Conservation (phyloP, 2,888 invertebrate species). For the Flexamia atlantica region DNA sequence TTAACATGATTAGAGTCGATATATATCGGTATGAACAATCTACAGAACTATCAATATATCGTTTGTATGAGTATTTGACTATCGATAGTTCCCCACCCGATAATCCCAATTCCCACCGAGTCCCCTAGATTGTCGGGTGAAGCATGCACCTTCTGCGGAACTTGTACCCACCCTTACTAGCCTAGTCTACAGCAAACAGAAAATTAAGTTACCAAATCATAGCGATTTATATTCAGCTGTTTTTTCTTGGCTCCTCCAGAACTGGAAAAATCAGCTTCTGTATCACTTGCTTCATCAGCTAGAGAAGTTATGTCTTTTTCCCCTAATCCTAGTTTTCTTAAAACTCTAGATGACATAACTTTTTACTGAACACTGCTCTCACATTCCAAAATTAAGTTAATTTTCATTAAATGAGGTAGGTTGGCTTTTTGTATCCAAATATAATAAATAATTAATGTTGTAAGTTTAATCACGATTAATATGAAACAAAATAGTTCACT, state of each 20-base stretch:
- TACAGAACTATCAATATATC: too few relatives aligned
- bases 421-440: neutral
- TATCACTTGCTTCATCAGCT: slow-evolving; percentile 72
- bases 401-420: neutral
- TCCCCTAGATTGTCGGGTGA: too few relatives aligned
- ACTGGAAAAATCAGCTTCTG: slow-evolving; percentile 77
- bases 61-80: too few relatives aligned
- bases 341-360: slow-evolving; percentile 81
- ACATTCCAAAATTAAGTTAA: neutral
- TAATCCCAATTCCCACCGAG: too few relatives aligned
- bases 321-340: slow-evolving; percentile 76
- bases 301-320: slow-evolving; percentile 70
- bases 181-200: too few relatives aligned
- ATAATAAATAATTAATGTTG: neutral
- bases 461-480: neutral
- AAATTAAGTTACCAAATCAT: slow-evolving; percentile 82
- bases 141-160: too few relatives aligned
- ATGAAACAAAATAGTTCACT: neutral
- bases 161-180: too few relatives aligned
- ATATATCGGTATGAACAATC: too few relatives aligned
- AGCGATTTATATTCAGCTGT: slow-evolving; percentile 81
- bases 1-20: too few relatives aligned
- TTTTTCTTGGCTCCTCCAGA: slow-evolving; percentile 78
- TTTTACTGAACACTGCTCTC: neutral
- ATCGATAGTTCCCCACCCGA: too few relatives aligned